Percentiles rank a stretch among this genome's conserved stretches.
Evolutionary conservation across 2,113 vertebrate genomes (phyloP).

Genomic region (Pomatostomus ruficeps): DNA sequence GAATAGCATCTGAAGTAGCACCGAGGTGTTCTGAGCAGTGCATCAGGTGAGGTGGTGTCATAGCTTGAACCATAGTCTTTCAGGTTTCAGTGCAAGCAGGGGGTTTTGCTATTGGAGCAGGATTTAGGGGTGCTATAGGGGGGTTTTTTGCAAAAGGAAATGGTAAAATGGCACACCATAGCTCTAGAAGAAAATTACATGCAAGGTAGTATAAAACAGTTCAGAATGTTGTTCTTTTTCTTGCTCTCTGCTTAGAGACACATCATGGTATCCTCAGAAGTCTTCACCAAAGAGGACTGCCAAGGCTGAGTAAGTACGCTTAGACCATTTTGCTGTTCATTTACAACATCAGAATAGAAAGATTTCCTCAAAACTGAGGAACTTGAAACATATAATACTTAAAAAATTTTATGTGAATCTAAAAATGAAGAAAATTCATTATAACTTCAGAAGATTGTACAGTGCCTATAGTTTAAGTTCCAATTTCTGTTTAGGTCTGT

Average conservation of each 20-base stretch:
- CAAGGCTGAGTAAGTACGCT: slow-evolving; percentile 78
- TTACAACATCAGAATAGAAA: not conserved
- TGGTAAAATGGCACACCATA: not conserved
- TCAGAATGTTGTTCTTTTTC: not conserved
- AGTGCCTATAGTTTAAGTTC: not conserved
- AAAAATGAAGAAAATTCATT: not conserved
- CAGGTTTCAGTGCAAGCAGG: not conserved
- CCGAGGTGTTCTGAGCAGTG: not conserved
- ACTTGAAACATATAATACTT: not conserved
- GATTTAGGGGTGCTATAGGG: not conserved
- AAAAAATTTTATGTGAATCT: not conserved
- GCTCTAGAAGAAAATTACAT: not conserved
- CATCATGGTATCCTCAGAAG: not conserved
- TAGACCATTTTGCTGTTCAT: not conserved
- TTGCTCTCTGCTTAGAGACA: slow-evolving; percentile 19
- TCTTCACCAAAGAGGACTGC: slow-evolving; percentile 60
- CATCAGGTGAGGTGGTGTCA: not conserved
- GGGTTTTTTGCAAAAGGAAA: not conserved
- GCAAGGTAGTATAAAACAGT: not conserved
- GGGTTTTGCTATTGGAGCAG: not conserved
- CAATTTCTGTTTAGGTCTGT: not conserved
- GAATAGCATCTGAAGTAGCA: not conserved
- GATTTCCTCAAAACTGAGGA: not conserved
- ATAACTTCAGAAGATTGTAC: not conserved
- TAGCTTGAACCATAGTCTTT: not conserved